Percentiles rank a stretch among this genome's conserved stretches.
Evolutionary conservation across 1,140 invertebrate genomes (phyloP).

Genomic region (Drosophila biarmipes): DNA sequence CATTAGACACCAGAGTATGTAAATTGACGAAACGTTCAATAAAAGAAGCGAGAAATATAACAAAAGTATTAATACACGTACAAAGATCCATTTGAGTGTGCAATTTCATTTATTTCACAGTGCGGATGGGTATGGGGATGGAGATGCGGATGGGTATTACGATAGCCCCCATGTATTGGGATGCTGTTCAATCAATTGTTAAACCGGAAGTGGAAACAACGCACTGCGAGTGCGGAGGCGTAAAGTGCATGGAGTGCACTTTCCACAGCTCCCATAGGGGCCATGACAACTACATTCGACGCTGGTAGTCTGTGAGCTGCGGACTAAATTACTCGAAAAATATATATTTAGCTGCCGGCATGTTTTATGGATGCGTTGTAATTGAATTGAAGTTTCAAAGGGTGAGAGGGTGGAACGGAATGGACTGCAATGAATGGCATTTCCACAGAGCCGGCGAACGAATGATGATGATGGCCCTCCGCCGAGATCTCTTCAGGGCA

Average conservation of each 20-base stretch:
- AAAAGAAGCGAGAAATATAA: conserved; percentile 51
- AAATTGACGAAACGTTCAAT: conserved; percentile 72
- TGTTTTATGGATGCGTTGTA: conserved; percentile 25
- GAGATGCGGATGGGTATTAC: neutral
- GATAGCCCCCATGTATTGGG: neutral
- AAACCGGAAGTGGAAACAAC: conserved; percentile 62
- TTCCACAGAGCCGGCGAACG: conserved; percentile 13
- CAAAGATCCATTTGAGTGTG: conserved; percentile 33
- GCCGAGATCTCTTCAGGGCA: neutral
- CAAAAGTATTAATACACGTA: conserved; percentile 44
- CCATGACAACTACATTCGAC: conserved; percentile 15
- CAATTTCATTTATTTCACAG: conserved; percentile 48
- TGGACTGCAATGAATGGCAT: conserved; percentile 8
- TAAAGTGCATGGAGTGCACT: conserved; percentile 55
- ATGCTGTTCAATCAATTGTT: conserved; percentile 54
- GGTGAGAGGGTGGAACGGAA: conserved; percentile 14
- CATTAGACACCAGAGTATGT: conserved; percentile 67
- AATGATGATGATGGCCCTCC: conserved; percentile 1
- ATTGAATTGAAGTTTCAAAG: conserved; percentile 61
- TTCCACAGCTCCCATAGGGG: conserved; percentile 51
- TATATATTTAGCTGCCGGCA: conserved; percentile 42
- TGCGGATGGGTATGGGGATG: neutral
- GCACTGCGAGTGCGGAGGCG: conserved; percentile 31
- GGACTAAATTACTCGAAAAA: conserved; percentile 42
- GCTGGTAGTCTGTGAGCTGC: conserved; percentile 7